Percentiles rank a stretch among this genome's conserved stretches.
phyloP scores from a whole-genome alignment of 2,797 vertebrate species.

The Enteromius trimaculatus region DNA sequence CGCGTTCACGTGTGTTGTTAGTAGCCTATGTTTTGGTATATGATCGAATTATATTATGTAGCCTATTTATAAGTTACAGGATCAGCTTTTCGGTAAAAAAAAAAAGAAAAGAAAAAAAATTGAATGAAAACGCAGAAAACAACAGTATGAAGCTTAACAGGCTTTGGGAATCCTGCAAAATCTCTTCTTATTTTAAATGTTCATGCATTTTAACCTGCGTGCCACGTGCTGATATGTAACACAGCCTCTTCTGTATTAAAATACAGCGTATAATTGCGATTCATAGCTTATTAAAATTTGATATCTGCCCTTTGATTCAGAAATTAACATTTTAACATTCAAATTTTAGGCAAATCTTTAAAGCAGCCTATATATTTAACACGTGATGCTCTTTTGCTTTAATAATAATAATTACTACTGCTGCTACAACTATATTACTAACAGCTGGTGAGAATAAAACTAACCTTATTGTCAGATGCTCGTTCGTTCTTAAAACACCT shows the following conservation, averaged over 20 bases:
- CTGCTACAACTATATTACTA: neutral
- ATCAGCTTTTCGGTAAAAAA: neutral
- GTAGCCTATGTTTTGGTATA: neutral
- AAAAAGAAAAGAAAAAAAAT: neutral
- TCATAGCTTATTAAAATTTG: neutral
- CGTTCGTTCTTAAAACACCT: neutral
- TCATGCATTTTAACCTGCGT: slow-evolving; percentile 24
- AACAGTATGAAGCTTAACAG: neutral
- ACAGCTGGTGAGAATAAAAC: neutral
- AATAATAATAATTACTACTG: neutral
- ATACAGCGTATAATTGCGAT: neutral
- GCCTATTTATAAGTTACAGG: neutral
- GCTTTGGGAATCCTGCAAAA: neutral
- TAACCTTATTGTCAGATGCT: neutral
- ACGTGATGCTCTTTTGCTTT: neutral
- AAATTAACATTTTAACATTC: slow-evolving; percentile 10
- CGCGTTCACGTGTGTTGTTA: neutral
- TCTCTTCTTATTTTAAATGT: slow-evolving; percentile 15
- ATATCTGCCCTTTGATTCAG: neutral
- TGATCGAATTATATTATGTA: neutral
- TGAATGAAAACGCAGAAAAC: neutral
- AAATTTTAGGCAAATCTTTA: neutral
- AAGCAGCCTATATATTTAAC: neutral
- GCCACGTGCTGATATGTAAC: slow-evolving; percentile 30
- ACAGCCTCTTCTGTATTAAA: neutral